Base-by-base conservation (phyloP, 2,797 vertebrate species). In the Eidolon dupreanum region DNA sequence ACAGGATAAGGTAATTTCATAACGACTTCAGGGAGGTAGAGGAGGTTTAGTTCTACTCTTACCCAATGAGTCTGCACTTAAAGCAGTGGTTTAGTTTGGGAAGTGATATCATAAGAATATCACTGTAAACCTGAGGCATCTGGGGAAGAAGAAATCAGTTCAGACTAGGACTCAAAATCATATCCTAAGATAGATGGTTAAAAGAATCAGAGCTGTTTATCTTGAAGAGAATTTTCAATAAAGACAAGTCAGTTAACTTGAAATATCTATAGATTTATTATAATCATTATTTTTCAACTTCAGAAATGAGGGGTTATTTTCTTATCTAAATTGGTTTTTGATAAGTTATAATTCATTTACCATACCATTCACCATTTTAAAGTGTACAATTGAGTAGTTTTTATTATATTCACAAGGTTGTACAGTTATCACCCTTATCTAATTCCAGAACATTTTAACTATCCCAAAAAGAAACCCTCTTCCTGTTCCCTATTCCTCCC, bases 301-400 rank as follows among this genome's bases (percentile, higher is more conserved):
- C 33, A 78, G 19, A 10, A 93, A 87, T 87, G 26, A 87, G 59
- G 15, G 22, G 7, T 93, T 66, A 68, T 57, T 78, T 83, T 73
- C 13, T 63, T 41, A 86, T 63, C 82, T 94, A 59, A 82, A 70
- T 73, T 90, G 82, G 59, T 89, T 94, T 77, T 73, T 63, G 43
- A 66, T 95, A 83, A 61, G 20, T 61, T 68, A 65, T 83, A 91
- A 84, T 66, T 90, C 49, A 70, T 74, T 61, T 43, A 17, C 12
- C 33, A 91, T 90, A 93, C 95, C 86, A 51, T n/a, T 28, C 20
- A 70, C 9, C 28, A 79, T 68, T 75, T 93, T 61, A 87, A 88
- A 65, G 19, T 57, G 31, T 28, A 82, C 49, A 81, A 81, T n/a
- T 71, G 15, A 66, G 3, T 66, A 15, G 9, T 26, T 94, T 93